Conservation (phyloP, 2,797 vertebrate species). For the Lagodon rhomboides region DNA sequence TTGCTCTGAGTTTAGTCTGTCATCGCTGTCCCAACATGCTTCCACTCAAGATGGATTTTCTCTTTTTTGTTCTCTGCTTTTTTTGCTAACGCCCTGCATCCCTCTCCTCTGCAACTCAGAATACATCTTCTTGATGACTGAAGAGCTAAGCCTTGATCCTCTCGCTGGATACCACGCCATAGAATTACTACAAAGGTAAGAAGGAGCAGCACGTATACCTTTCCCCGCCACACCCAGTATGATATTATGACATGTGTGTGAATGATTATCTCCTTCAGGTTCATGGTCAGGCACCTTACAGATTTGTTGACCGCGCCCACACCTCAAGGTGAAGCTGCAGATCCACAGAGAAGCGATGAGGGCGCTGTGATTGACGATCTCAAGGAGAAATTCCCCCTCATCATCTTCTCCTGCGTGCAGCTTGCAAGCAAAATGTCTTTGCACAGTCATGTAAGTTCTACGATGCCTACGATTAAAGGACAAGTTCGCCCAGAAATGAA, state of each 20-base stretch:
- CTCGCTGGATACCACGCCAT: constrained; percentile 89
- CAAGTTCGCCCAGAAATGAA: too few relatives aligned
- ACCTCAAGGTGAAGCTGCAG: constrained; percentile 22
- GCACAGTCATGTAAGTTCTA: constrained; percentile 86
- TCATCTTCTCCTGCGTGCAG: constrained; percentile 91
- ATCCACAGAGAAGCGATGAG: constrained; percentile 63
- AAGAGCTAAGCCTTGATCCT: constrained; percentile 89
- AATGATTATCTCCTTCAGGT: constrained; percentile 82
- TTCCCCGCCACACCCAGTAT: background rate
- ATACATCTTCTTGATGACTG: constrained; percentile 88
- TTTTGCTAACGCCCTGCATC: background rate
- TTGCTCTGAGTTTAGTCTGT: background rate
- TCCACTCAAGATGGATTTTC: background rate
- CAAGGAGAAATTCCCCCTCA: constrained; percentile 83
- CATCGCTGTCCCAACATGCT: background rate
- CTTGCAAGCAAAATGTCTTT: constrained; percentile 95
- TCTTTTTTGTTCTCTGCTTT: background rate
- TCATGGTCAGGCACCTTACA: constrained; percentile 89
- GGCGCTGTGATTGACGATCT: constrained; percentile 82
- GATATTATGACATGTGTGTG: background rate
- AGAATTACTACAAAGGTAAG: constrained; percentile 93
- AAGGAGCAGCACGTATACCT: background rate
- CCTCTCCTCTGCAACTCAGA: constrained; percentile 79
- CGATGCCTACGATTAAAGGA: too few relatives aligned
- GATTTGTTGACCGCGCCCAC: constrained; percentile 69